Percentiles rank a stretch among this genome's conserved stretches.
Conservation (phyloP, 2,888 invertebrate genomes). For the Aproaerema taeniolella region DNA sequence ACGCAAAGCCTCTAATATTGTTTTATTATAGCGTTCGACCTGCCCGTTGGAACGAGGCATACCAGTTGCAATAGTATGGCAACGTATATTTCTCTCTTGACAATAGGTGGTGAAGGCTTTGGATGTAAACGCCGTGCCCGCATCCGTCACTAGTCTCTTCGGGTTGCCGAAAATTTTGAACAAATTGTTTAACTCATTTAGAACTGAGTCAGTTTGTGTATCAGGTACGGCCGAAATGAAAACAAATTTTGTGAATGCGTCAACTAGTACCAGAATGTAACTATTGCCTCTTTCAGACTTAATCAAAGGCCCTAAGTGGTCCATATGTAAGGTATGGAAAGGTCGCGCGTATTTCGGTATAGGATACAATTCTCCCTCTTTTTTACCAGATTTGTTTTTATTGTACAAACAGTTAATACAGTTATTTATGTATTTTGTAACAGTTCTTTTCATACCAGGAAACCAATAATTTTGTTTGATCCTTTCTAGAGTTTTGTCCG, state of each 20-base stretch:
- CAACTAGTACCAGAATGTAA: conserved; percentile 22
- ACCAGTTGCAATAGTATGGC: conserved; percentile 15
- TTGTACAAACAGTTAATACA: conserved; percentile 19
- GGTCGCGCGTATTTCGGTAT: conserved; percentile 23
- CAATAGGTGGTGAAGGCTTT: conserved; percentile 17
- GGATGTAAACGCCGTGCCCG: conserved; percentile 20
- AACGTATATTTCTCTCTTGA: conserved; percentile 13
- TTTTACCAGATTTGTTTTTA: conserved; percentile 16
- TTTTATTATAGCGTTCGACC: no score
- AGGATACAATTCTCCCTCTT: conserved; percentile 15
- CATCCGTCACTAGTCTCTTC: conserved; percentile 17
- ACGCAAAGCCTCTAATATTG: conserved; percentile 19
- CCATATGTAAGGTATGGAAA: conserved; percentile 23
- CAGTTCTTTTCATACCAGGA: conserved; percentile 19
- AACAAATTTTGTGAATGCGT: conserved; percentile 19
- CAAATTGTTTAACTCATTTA: conserved; percentile 18
- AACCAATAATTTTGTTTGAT: conserved; percentile 23
- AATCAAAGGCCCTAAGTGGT: conserved; percentile 24
- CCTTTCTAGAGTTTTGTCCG: neutral
- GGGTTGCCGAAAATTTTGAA: conserved; percentile 22
- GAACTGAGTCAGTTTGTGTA: conserved; percentile 14
- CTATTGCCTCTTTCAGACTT: conserved; percentile 19
- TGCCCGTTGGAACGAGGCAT: conserved; percentile 4
- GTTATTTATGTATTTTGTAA: conserved; percentile 19
- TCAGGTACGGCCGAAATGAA: conserved; percentile 23